Conservation (phyloP, 2,797 vertebrate genomes). For the Lerista edwardsae region DNA sequence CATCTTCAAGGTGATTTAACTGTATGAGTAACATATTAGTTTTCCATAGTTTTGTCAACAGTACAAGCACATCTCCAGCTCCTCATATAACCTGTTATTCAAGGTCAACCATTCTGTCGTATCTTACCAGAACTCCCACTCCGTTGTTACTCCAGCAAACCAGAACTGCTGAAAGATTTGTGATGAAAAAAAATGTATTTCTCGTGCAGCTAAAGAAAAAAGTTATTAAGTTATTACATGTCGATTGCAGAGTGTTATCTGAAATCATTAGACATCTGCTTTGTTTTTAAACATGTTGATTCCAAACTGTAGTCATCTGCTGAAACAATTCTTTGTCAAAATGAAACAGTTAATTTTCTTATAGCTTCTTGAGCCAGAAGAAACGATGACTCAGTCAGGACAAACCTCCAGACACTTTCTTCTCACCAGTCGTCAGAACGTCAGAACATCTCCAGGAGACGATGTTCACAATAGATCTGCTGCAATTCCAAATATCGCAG, state of each 20-base stretch:
- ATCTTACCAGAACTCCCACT: not conserved
- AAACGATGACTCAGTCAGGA: constrained; percentile 67
- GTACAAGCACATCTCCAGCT: not conserved
- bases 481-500: constrained; percentile 56
- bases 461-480: constrained; percentile 50
- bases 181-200: not conserved
- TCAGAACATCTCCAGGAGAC: constrained; percentile 37
- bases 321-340: constrained; percentile 5
- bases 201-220: not conserved
- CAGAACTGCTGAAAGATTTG: not conserved
- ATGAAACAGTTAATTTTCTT: constrained; percentile 6
- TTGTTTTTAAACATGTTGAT: not conserved
- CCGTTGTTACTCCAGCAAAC: not conserved
- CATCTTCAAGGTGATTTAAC: not conserved
- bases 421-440: constrained; percentile 52
- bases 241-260: not conserved
- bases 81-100: not conserved
- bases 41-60: not conserved
- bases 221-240: not conserved
- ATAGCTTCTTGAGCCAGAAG: constrained; percentile 49
- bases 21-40: not conserved
- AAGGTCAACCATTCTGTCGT: not conserved
- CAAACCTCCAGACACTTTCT: constrained; percentile 48
- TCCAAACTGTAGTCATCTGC: not conserved
- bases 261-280: too few relatives aligned